These are phyloP conservation scores for Manis javanica DNA, from an alignment of 2,797 vertebrate species.

Conservation along the genomic window DNA sequence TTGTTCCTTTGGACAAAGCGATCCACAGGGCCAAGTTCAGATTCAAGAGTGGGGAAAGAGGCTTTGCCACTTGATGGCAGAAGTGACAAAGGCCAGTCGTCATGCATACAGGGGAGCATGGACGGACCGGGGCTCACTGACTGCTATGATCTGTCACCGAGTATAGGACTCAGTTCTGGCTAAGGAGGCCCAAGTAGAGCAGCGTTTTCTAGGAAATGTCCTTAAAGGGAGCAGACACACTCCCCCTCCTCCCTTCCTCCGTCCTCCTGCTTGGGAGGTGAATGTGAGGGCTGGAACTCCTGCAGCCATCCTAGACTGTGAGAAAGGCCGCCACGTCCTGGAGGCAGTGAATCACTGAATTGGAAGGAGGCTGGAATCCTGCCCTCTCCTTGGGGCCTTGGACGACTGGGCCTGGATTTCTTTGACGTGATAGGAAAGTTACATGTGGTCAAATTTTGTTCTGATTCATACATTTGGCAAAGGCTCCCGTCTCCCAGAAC, in stretches of 20 bases:
- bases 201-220: not conserved
- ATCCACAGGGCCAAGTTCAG: not conserved
- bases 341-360: not conserved
- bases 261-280: not conserved
- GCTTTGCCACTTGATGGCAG: not conserved
- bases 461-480: not conserved
- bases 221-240: not conserved
- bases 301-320: not conserved
- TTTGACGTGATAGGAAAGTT: not conserved
- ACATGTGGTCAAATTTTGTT: not conserved
- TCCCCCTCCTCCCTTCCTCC: not conserved
- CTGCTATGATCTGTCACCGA: no score
- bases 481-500: not conserved
- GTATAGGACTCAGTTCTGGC: not conserved
- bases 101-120: no score
- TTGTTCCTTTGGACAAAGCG: not conserved
- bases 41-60: not conserved
- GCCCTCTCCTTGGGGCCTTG: not conserved
- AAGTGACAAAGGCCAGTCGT: not conserved
- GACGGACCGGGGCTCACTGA: not conserved
- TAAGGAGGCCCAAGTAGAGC: not conserved
- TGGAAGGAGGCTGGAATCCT: not conserved
- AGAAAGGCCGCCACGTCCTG: not conserved
- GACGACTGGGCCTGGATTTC: not conserved
- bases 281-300: not conserved